Evolutionary conservation across 1,140 invertebrate species (phyloP).

Genomic region (Meteorus sp.): DNA sequence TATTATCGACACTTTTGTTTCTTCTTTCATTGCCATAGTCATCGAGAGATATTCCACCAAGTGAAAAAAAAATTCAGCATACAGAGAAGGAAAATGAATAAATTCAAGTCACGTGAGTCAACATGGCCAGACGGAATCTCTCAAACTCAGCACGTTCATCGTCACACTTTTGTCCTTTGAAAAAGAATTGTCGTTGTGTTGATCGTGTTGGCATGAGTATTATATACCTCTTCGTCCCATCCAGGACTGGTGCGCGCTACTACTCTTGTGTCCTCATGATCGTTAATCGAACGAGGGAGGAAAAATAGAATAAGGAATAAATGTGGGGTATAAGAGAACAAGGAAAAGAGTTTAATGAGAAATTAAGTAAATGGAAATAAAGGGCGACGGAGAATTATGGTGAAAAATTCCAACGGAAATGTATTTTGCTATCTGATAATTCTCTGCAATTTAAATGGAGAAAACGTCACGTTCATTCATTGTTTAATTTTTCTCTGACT

Average conservation of each 20-base stretch:
- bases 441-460: too few species aligned
- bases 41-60: background rate
- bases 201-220: too few species aligned
- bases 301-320: slow-evolving; percentile 1
- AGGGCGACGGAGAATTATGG: too few species aligned
- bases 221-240: background rate
- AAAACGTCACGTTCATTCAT: too few species aligned
- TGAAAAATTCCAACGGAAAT: too few species aligned
- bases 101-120: slow-evolving; percentile 24
- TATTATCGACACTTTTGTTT: background rate
- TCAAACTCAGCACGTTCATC: slow-evolving; percentile 22
- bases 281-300: slow-evolving; percentile 5
- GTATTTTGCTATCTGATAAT: too few species aligned
- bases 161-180: slow-evolving; percentile 19
- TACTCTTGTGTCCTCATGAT: slow-evolving; percentile 4
- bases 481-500: too few species aligned
- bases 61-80: too few species aligned
- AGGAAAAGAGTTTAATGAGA: too few species aligned
- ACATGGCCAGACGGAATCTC: slow-evolving; percentile 15
- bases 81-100: background rate
- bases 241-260: slow-evolving; percentile 9
- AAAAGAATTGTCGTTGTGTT: slow-evolving; percentile 15
- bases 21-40: background rate
- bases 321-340: background rate
- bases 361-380: too few species aligned